Base-by-base conservation (phyloP, 2,113 vertebrate species). In the Dasyornis broadbenti region DNA sequence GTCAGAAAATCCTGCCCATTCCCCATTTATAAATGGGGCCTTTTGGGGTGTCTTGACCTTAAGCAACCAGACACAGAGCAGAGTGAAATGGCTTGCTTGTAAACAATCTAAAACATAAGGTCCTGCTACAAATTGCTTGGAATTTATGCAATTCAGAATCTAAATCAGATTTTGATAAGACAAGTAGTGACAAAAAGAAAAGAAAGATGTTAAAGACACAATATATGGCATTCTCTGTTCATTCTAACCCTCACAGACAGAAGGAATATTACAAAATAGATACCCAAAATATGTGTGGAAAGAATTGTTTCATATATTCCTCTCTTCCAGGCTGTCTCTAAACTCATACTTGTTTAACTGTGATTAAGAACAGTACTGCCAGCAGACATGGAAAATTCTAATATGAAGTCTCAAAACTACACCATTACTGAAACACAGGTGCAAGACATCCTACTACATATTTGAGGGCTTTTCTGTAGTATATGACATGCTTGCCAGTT, bases 361-460 rank as follows among this genome's bases (percentile, higher is more conserved):
- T 57, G 54, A 87, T 52, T 76, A 63, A 80, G 42, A 93, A 59
- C 47, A 61, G n/a, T 52, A 49, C 64, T n/a, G 22, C 40, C 50
- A 86, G 54, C 21, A 86, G n/a, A 64, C 35, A 61, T 14, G 64
- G 72, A 92, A 89, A 78, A 88, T 19, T 73, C 39, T 65, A 72
- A 82, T 30, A 26, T 9, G 45, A 91, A 92, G 28, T 45, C 54
- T 91, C 45, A 72, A 53, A 94, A 64, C 44, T 57, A 53, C n/a
- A 72, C 8, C 26, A 65, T 44, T 50, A 79, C 37, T 31, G 14
- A 77, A 87, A 88, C 77, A 39, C 15, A 59, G 49, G 54, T 70
- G 66, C 19, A 60, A 92, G 35, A 53, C 6, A 42, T 11, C 33
- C 23, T 23, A 44, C 31, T 35, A 52, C 16, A 44, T 61, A 47